Evolutionary conservation across 2,797 vertebrate species (phyloP).

Genomic region (Pangasius sanitwongsei): DNA sequence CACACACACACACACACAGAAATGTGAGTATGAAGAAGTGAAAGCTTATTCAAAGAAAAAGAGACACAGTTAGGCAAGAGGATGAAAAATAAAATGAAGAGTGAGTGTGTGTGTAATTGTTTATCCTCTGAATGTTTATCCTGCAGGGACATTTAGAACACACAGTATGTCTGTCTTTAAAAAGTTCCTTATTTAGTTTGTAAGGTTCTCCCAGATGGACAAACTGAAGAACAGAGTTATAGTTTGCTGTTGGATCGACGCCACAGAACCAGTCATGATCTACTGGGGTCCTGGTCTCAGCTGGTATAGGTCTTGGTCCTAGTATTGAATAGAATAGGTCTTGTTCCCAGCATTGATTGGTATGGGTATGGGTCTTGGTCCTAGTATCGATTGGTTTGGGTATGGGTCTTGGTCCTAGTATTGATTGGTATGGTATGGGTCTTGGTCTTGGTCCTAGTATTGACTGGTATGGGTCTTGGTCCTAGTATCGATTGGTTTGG

Average conservation of each 20-base stretch:
- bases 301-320: too few species aligned
- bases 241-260: background rate
- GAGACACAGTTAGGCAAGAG: background rate
- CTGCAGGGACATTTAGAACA: background rate
- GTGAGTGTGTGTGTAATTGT: background rate
- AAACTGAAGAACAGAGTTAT: background rate
- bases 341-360: too few species aligned
- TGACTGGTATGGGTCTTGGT: background rate
- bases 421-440: too few species aligned
- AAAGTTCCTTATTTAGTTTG: background rate
- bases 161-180: background rate
- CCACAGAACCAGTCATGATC: background rate
- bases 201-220: background rate
- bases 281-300: too few species aligned
- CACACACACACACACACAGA: conserved; percentile 10
- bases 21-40: background rate
- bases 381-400: too few species aligned
- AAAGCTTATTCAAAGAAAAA: background rate
- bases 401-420: background rate
- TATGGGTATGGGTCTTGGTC: too few species aligned
- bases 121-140: background rate
- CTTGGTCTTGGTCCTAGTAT: background rate
- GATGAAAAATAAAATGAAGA: background rate
- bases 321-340: too few species aligned
- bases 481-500: too few species aligned